These are phyloP conservation scores for Nipponacmea schrenckii DNA, from an alignment of 2,888 invertebrate species.

Conservation along the genomic window DNA sequence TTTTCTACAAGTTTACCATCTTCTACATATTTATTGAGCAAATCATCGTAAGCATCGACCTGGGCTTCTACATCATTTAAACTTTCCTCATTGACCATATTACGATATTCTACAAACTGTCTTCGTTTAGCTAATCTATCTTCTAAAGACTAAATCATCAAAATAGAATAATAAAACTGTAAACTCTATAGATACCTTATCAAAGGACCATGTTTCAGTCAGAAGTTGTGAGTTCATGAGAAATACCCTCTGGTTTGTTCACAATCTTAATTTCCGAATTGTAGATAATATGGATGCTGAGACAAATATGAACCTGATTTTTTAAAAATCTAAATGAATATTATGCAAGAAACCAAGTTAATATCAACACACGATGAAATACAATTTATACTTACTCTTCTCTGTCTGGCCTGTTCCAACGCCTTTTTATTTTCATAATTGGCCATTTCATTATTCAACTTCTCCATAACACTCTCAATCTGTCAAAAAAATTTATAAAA, in stretches of 20 bases:
- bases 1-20: constrained; percentile 51
- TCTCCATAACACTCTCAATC: constrained; percentile 54
- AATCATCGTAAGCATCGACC: constrained; percentile 39
- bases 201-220: not conserved
- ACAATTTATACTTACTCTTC: constrained; percentile 37
- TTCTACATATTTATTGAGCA: constrained; percentile 42
- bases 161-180: not conserved
- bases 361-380: too few relatives aligned
- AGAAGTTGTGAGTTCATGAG: too few relatives aligned
- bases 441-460: constrained; percentile 46
- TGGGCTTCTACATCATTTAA: constrained; percentile 37
- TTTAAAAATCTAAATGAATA: too few relatives aligned
- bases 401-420: constrained; percentile 52
- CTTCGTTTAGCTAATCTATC: constrained; percentile 56
- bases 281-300: too few relatives aligned
- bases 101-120: constrained; percentile 53
- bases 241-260: too few relatives aligned
- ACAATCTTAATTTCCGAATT: too few relatives aligned
- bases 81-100: constrained; percentile 44
- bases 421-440: constrained; percentile 52
- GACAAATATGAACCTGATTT: too few relatives aligned
- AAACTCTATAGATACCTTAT: not conserved
- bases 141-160: constrained; percentile 49
- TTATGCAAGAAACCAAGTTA: too few relatives aligned
- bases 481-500: constrained; percentile 23